These are phyloP conservation scores for Meloidogyne exigua DNA, from an alignment of 1,140 invertebrate genomes.

Conservation along the genomic window DNA sequence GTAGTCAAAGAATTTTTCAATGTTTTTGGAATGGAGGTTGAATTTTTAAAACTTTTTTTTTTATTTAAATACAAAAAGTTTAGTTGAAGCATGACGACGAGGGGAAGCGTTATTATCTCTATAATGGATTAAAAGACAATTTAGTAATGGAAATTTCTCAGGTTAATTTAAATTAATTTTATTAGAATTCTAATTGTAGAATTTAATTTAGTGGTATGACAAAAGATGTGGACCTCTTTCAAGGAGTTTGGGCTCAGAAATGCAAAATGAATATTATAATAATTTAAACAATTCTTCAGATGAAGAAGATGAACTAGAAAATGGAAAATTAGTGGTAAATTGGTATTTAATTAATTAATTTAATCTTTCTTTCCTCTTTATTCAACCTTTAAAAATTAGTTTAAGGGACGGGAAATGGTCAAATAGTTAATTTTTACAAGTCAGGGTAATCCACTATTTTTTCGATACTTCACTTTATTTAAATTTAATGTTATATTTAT, in stretches of 20 bases:
- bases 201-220: background rate
- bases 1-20: background rate
- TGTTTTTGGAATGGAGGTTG: constrained; percentile 7
- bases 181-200: background rate
- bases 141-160: background rate
- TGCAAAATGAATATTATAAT: background rate
- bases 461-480: too few species aligned
- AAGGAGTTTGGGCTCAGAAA: background rate
- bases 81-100: background rate
- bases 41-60: background rate
- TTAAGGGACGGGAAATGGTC: too few species aligned
- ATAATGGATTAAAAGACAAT: background rate
- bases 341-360: too few species aligned
- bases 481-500: too few species aligned
- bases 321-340: background rate
- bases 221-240: background rate
- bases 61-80: too few species aligned
- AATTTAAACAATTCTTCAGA: background rate
- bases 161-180: background rate
- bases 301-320: background rate
- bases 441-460: too few species aligned
- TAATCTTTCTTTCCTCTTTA: too few species aligned
- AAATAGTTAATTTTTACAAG: too few species aligned
- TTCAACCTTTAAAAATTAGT: too few species aligned
- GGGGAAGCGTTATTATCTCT: background rate